Percentiles rank a stretch among this genome's conserved stretches.
These are phyloP conservation scores for Noctuana brunneofusca DNA, from an alignment of 2,888 invertebrate species.

Conservation along the genomic window DNA sequence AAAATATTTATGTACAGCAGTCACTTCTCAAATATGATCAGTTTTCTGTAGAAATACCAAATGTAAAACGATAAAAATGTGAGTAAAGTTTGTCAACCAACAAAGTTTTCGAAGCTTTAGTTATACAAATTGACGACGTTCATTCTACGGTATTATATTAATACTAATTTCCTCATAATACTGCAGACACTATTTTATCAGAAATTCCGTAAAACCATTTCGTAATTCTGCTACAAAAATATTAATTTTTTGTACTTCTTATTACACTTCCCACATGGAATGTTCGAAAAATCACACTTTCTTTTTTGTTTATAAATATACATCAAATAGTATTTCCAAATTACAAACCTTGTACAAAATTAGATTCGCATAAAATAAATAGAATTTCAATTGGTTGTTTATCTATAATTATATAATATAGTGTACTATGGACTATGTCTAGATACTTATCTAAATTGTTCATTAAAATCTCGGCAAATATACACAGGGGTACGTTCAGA, in stretches of 20 bases:
- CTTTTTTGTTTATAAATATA: conserved; percentile 64
- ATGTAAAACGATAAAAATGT: conserved; percentile 70
- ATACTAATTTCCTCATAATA: conserved; percentile 72
- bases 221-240: conserved; percentile 74
- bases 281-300: conserved; percentile 74
- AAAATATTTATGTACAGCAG: conserved; percentile 52
- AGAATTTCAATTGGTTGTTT: conserved; percentile 62
- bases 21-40: conserved; percentile 55
- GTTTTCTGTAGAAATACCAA: conserved; percentile 65
- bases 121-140: conserved; percentile 62
- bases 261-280: conserved; percentile 78
- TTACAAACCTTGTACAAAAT: conserved; percentile 52
- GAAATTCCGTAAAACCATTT: conserved; percentile 63
- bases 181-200: conserved; percentile 58
- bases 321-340: conserved; percentile 60
- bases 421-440: conserved; percentile 60
- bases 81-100: conserved; percentile 56
- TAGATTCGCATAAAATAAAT: conserved; percentile 68
- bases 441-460: conserved; percentile 66
- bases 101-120: conserved; percentile 51
- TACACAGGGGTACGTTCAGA: conserved; percentile 51
- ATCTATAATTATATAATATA: conserved; percentile 53
- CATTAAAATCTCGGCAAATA: conserved; percentile 65
- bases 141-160: conserved; percentile 49
- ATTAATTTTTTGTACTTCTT: conserved; percentile 80